Base-by-base conservation (phyloP, 2,888 invertebrate species). In the Epinotia brunnichana region DNA sequence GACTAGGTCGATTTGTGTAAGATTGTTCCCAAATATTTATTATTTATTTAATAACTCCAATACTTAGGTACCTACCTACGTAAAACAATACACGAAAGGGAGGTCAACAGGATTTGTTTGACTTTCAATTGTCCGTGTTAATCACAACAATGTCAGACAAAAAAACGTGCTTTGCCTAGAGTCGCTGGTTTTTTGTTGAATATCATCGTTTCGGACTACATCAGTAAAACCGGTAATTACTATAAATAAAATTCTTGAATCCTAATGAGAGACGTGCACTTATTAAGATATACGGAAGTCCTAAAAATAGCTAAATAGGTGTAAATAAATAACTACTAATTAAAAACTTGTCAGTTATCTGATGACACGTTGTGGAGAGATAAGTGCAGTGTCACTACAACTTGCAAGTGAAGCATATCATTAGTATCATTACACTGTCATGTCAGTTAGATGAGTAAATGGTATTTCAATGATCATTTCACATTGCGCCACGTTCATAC, bases 351-450 rank as follows among this genome's bases (percentile, higher is more conserved):
- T 62, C 39, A 68, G 29, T 62, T 35, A 63, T 11, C 24, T 59
- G 29, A 69, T 59, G 13, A 57, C 48, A 59, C 11, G 62, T 57
- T 44, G 51, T 39, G 51, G 41, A 1, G 39, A 57, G 51, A 39
- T 57, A 63, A 73, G 3, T 69, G 63, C 51, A 17, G 15, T 69
- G 62, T 62, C 73, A 69, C 17, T 51, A 24, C 57, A 63, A 51
- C 51, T 57, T 56, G 39, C 17, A 29, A 15, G 35, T 51, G 39
- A 56, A 57, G 13, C 68, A 29, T 69, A 53, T 69, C 51, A 73
- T 73, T 73, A 68, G 9, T 51, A 41, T 59, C 39, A 73, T 73
- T 73, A 68, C 19, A 62, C 15, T 62, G 68, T 48, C 56, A 62
- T 62, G 68, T 48, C 56, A 62, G 19, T 61, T 56, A 21, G 72